Base-by-base conservation (phyloP, 2,888 invertebrate genomes). In the Hipparchia semele region DNA sequence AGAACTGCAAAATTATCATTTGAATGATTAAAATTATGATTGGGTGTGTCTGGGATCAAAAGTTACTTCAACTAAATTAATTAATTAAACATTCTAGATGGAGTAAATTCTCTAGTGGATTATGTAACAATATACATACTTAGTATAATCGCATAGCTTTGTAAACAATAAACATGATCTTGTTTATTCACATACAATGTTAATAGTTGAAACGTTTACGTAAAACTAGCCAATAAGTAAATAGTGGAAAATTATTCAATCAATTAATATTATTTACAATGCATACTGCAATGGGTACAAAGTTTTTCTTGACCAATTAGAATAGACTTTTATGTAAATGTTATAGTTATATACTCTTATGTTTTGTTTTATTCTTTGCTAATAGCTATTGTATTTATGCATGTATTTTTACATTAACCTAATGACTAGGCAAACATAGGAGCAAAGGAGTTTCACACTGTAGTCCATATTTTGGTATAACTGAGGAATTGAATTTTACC, bases 241-340 rank as follows among this genome's bases (percentile, higher is more conserved):
- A 68, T 65, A 65, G 49, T 33, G 68, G 68, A 68, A 68, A 68
- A 60, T 68, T 51, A 51, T 68, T 68, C 59, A 7, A 58, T 58
- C 58, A 58, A 58, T 68, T 58, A 66, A 66, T 13, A 13, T 46
- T 56, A 58, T 67, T 65, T 12, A 65, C 51, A 23, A 33, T 65
- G 65, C 53, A 10, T 46, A 12, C 49, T 49, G 64, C 23, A 51
- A 64, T 64, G 64, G 49, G 12, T 53, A 65, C 9, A 49, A 64
- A 49, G 49, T 49, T 13, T 64, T 23, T 23, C 9, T 23, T 23
- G 12, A 2, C 0, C 45, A 58, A 58, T 58, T 13, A 13, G 1
- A 58, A 58, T 2, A 1, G 23, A 8, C 3, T 4, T 13, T 58
- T 8, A 49, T 39, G 39, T 49, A 49, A 49, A 49, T 49, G 8